Base-by-base conservation (phyloP, 2,888 invertebrate genomes). In the Caenorhabditis sp. region DNA sequence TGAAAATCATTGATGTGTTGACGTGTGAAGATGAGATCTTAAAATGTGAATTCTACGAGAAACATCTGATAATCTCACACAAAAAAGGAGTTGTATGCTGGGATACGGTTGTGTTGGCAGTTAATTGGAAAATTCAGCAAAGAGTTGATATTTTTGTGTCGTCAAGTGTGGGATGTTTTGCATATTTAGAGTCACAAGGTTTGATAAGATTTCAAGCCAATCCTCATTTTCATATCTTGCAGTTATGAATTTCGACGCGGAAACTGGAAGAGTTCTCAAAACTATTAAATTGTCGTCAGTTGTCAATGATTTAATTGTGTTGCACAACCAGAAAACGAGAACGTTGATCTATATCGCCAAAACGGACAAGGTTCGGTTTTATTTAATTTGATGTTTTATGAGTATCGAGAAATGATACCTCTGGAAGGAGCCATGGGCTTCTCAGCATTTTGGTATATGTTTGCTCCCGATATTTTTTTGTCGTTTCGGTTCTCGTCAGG, bases 201-300 rank as follows among this genome's bases (percentile, higher is more conserved):
- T n/a, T n/a, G n/a, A n/a, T n/a, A n/a, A n/a, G n/a, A n/a, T n/a
- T n/a, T n/a, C n/a, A n/a, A n/a, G n/a, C n/a, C n/a, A n/a, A n/a
- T n/a, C n/a, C n/a, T n/a, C n/a, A n/a, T n/a, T n/a, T n/a, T n/a
- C n/a, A n/a, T n/a, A n/a, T n/a, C n/a, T n/a, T n/a, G n/a, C 53
- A 62, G 74, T 74, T 23, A 74, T 74, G 74, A n/a, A 37, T 10
- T 69, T 74, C 54, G 74, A 69, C 12, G 62, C 58, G 58, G 69
- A 66, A 26, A 63, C 60, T 14, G 74, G 74, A 43, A 36, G 62
- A 26, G 74, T 74, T 0, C 24, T 69, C 17, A 54, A 27, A 23
- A 69, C 61, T 23, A 14, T 66, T 24, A 55, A 66, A 51, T 74
- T 74, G 62, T 66, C 69, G 6, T 26, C 60, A 17, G n/a, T n/a